A percentile compares a stretch with the other conserved stretches of the same genome.
Conservation (phyloP, 1,140 invertebrate genomes). For the Zaprionus kolodkinae region DNA sequence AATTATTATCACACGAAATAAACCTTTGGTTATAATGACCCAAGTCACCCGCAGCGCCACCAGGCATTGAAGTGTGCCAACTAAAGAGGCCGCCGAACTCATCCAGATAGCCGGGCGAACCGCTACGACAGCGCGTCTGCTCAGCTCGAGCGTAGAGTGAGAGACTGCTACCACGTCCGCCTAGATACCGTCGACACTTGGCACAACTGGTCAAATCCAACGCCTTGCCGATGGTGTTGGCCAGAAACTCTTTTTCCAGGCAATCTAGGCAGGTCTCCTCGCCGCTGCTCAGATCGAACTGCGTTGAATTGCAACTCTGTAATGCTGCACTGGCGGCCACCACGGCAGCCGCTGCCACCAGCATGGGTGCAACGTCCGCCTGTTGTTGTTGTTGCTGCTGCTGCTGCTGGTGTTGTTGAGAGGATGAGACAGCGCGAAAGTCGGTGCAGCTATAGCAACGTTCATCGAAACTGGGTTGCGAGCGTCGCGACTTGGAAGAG, state of each 20-base stretch:
- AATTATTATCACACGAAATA: slow-evolving; percentile 77
- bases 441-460: slow-evolving; percentile 80
- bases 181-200: slow-evolving; percentile 63
- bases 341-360: slow-evolving; percentile 58
- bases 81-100: slow-evolving; percentile 58
- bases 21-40: slow-evolving; percentile 66
- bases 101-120: slow-evolving; percentile 65
- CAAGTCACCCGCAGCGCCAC: slow-evolving; percentile 36
- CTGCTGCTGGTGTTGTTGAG: slow-evolving; percentile 16
- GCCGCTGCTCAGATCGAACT: slow-evolving; percentile 57
- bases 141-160: slow-evolving; percentile 61
- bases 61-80: slow-evolving; percentile 38
- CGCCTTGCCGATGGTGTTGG: slow-evolving; percentile 78
- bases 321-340: slow-evolving; percentile 49
- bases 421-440: slow-evolving; percentile 51
- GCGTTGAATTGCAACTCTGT: slow-evolving; percentile 47
- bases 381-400: slow-evolving; percentile 14
- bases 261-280: slow-evolving; percentile 82
- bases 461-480: slow-evolving; percentile 71
- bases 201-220: slow-evolving; percentile 65
- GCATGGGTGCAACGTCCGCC: slow-evolving; percentile 56
- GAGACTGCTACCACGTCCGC: slow-evolving; percentile 58
- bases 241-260: slow-evolving; percentile 80
- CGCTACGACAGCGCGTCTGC: slow-evolving; percentile 68
- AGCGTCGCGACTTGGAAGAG: slow-evolving; percentile 70